Base-by-base conservation (phyloP, 2,888 invertebrate species). In the Griposia aprilina region DNA sequence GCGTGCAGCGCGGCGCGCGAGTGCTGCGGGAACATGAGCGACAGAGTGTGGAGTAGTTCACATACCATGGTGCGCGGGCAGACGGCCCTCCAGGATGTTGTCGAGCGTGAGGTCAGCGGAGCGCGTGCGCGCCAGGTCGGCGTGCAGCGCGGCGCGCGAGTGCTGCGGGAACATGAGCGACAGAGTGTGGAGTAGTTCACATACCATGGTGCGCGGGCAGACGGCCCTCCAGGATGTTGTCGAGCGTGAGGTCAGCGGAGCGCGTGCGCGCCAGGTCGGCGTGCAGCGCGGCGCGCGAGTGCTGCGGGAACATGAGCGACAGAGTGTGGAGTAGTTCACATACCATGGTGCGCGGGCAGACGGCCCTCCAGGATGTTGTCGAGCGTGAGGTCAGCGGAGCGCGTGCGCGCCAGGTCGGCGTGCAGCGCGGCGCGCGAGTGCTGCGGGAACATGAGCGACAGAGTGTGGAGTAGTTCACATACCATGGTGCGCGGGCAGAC, bases 351-450 rank as follows among this genome's bases (percentile, higher is more conserved):
- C 60, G 81, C 57, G 77, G 81, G 70, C 75, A 85, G 82, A 69
- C 98, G 96, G 23, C 98, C 98, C 91, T 98, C 98, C 48, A 99
- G 97, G 90, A 99, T 98, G 95, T 99, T 99, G 93, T 99, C 98
- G 85, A 98, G 97, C 45, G 99, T 99, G 90, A 98, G 94, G 93
- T 98, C 98, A n/a, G 98, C 97, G 30, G 98, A 98, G 91, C 98
- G 97, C 50, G 98, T 98, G 77, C 82, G 88, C 74, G 91, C 90
- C 84, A 99, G 95, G 96, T 99, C 98, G 71, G 97, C 98, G 79
- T 97, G 95, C 77, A 99, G 97, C 76, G 97, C 94, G 81, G 97
- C 96, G 85, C 98, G 94, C 26, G 98, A 97, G 94, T 98, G 97
- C 94, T 98, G 98, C 73, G 98, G 98, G 96, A 99, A 99, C 94